Conservation (phyloP, 2,888 invertebrate species). For the Exocentrus adspersus region DNA sequence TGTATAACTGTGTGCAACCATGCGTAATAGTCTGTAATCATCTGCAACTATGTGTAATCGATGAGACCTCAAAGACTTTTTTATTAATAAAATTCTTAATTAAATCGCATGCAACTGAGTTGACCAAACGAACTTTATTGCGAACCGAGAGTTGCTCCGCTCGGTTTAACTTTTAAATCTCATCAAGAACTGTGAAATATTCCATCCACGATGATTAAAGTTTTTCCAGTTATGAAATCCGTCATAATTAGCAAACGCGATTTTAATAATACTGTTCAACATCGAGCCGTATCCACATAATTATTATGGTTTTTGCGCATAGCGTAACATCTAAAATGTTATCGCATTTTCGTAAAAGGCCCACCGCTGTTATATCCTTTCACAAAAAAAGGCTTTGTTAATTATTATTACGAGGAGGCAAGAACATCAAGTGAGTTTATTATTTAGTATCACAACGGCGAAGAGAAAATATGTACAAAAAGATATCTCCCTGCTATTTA, state of each 20-base stretch:
- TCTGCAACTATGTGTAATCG: background rate
- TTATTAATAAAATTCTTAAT: constrained; percentile 1
- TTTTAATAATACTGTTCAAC: background rate
- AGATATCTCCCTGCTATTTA: background rate
- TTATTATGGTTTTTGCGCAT: background rate
- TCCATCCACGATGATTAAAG: background rate
- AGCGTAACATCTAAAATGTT: background rate
- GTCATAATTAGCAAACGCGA: constrained; percentile 1
- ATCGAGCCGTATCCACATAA: background rate
- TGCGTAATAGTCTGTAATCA: too few relatives aligned
- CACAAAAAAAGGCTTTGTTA: background rate
- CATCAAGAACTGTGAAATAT: background rate
- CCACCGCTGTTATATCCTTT: background rate
- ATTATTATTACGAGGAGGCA: background rate
- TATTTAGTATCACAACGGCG: background rate
- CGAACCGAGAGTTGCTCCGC: background rate
- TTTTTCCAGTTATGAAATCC: background rate
- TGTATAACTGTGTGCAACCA: too few relatives aligned
- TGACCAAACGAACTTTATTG: background rate
- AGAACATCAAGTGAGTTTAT: background rate
- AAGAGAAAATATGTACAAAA: background rate
- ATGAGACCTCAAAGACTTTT: background rate
- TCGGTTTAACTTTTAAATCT: constrained; percentile 1
- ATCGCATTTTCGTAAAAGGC: background rate
- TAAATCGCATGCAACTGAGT: background rate